Evolutionary conservation across 2,888 invertebrate genomes (phyloP), one percentile per base, ranked within the genome.

Genomic region (Melanostoma scalare): DNA sequence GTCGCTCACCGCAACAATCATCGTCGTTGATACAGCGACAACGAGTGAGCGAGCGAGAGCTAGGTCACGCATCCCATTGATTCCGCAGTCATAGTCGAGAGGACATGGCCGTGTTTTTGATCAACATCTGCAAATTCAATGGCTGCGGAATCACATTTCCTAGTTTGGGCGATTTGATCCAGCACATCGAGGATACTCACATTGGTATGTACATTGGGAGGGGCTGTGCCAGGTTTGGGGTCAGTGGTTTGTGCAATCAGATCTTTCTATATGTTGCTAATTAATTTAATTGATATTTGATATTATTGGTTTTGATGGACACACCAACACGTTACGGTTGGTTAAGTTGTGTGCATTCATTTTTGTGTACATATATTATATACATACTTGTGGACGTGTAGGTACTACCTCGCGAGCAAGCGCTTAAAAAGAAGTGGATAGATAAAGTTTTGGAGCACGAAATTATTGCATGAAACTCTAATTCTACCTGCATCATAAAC

Each of bases 71-170:
- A 87, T 63, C 72, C 75, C 86, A 87, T 88, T 88, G 89, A 89
- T 89, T 89, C 90, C 89, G 88, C 89, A 90, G 89, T 90, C 89
- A 90, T 89, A 89, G 89, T 89, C 88, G 89, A 89, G 87, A 89
- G 89, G 92, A 91, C 92, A 96, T 96, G 96, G 96, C 96, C 93
- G 96, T 96, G 93, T 96, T 96, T 93, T 94, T 96, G 93, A 93
- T 95, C 92, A 96, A 97, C 94, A 94, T 95, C 93, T 96, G 96
- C 93, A 96, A 96, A 94, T 96, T 95, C 92, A 94, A 95, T 93
- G 95, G 95, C 92, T 97, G 96, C 93, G 96, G 95, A 89, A 94
- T 95, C 91, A 95, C 94, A 89, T 97, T 96, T 94, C 94, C 95
- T 89, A 94, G 94, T 92, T 93, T 96, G 90, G 93, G 94, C 87